A percentile compares a stretch with the other conserved stretches of the same genome.
phyloP scores from a whole-genome alignment of 37 sponge, comb jelly and placozoan species.

The Spongilla lacustris region DNA sequence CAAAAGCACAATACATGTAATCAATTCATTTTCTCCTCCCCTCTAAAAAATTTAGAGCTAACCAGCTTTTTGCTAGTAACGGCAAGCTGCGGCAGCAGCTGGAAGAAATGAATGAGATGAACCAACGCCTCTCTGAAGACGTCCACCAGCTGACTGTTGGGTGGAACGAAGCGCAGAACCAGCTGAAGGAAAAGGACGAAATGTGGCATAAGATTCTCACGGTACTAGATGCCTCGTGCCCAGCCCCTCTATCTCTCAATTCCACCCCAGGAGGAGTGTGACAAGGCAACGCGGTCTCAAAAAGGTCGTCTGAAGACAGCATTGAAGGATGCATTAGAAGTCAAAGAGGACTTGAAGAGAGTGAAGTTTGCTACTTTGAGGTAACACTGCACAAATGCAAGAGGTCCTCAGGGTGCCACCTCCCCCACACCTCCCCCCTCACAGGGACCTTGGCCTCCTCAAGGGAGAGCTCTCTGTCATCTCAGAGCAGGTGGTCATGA shows the following conservation, averaged over 20 bases:
- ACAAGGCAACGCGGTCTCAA: no score
- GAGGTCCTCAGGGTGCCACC: no score
- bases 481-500: conserved; percentile 11
- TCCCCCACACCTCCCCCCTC: no score
- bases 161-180: conserved; percentile 28
- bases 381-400: no score
- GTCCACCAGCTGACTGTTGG: conserved; percentile 46
- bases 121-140: conserved; percentile 33
- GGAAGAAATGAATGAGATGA: conserved; percentile 33
- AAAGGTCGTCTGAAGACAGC: background rate
- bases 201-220: conserved; percentile 28
- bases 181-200: conserved; percentile 34
- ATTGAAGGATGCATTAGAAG: background rate
- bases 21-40: background rate
- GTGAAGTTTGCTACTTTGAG: background rate
- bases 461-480: conserved; percentile 8
- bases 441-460: conserved; percentile 17
- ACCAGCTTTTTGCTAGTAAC: conserved; percentile 41
- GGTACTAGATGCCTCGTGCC: no score
- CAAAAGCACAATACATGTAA: no score
- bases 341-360: background rate
- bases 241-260: no score
- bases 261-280: no score
- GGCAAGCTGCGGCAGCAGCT: conserved; percentile 49
- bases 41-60: no score